These are phyloP conservation scores for Scomberomorus guttatus DNA, from an alignment of 2,797 vertebrate species.

Conservation along the genomic window DNA sequence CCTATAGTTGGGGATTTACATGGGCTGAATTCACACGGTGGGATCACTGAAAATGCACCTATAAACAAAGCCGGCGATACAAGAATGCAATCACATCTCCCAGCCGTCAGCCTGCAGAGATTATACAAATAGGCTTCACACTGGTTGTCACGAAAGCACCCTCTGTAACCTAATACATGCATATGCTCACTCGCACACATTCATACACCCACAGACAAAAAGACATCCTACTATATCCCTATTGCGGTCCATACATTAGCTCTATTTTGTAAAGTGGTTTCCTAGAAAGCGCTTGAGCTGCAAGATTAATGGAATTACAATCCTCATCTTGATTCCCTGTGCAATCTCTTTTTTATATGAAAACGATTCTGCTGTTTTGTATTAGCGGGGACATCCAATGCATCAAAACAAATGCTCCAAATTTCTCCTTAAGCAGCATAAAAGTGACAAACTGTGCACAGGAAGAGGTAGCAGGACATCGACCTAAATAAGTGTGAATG, in stretches of 20 bases:
- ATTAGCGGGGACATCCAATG: no score
- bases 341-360: no score
- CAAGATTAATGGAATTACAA: no score
- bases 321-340: no score
- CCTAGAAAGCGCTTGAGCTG: slow-evolving; percentile 15
- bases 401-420: no score
- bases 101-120: slow-evolving; percentile 44
- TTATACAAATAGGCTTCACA: slow-evolving; percentile 50
- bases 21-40: slow-evolving; percentile 55
- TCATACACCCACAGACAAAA: not conserved
- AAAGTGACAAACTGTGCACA: no score
- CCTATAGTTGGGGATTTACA: slow-evolving; percentile 66
- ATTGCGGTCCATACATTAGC: slow-evolving; percentile 4
- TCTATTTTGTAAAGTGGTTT: slow-evolving; percentile 19
- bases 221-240: not conserved
- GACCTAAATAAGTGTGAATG: no score
- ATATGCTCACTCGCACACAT: not conserved
- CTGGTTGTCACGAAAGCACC: slow-evolving; percentile 46
- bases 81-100: slow-evolving; percentile 55
- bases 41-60: slow-evolving; percentile 66
- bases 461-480: no score
- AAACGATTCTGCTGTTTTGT: no score
- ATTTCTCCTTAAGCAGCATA: no score
- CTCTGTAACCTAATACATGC: not conserved
- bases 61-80: slow-evolving; percentile 64